These are phyloP conservation scores for Caenorhabditis panamensis DNA, from an alignment of 2,888 invertebrate genomes.

Conservation along the genomic window DNA sequence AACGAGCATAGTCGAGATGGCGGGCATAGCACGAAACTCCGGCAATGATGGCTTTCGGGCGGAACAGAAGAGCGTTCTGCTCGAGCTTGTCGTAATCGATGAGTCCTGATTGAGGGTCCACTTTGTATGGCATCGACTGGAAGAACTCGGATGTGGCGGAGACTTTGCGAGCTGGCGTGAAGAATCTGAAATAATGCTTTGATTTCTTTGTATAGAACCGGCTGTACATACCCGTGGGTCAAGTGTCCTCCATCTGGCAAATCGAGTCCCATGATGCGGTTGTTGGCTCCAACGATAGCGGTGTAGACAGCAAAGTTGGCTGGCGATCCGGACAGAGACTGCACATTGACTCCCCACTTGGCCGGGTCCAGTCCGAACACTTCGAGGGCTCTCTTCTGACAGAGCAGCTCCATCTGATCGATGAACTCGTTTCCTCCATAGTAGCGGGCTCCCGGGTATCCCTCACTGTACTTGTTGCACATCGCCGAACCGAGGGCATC, in stretches of 20 bases:
- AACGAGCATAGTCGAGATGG: constrained; percentile 92
- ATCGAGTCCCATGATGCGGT: constrained; percentile 94
- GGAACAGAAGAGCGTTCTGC: constrained; percentile 90
- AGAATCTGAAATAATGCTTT: constrained; percentile 85
- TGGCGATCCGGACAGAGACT: constrained; percentile 95
- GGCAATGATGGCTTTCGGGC: constrained; percentile 93
- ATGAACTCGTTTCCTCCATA: constrained; percentile 98
- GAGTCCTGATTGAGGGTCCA: constrained; percentile 88
- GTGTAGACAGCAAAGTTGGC: constrained; percentile 98
- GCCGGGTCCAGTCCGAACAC: constrained; percentile 88
- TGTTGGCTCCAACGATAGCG: constrained; percentile 88
- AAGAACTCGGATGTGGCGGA: constrained; percentile 98
- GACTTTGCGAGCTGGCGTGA: constrained; percentile 91
- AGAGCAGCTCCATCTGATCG: constrained; percentile 92
- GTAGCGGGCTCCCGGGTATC: constrained; percentile 87
- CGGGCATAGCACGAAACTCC: constrained; percentile 95
- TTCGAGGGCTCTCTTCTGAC: constrained; percentile 89
- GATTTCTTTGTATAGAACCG: too few relatives aligned
- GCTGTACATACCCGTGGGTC: constrained; percentile 82
- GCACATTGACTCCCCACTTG: constrained; percentile 98
- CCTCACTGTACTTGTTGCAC: constrained; percentile 85
- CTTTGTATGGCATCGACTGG: constrained; percentile 97
- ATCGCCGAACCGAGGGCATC: constrained; percentile 84
- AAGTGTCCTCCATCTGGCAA: constrained; percentile 95
- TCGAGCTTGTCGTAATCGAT: constrained; percentile 94